Evolutionary conservation across 1,140 invertebrate species (phyloP).

Genomic region (Steinernema khuongi): DNA sequence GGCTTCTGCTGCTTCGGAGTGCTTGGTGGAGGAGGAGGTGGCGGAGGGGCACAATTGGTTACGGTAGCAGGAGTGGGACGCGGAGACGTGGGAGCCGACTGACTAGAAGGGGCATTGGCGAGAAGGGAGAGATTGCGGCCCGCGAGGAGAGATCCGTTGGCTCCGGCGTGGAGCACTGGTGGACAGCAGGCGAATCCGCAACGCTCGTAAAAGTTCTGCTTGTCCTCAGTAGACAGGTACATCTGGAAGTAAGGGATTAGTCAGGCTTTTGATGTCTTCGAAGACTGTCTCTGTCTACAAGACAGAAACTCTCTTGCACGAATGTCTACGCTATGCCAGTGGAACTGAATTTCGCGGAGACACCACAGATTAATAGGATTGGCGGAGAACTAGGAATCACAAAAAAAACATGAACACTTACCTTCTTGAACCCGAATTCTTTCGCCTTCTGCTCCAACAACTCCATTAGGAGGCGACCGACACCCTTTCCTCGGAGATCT

Average conservation of each 20-base stretch:
- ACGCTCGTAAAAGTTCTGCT: neutral
- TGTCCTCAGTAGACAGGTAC: neutral
- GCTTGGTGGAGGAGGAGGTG: neutral
- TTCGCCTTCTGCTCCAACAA: neutral
- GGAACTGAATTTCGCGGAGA: too few relatives aligned
- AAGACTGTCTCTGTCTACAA: neutral
- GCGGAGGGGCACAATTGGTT: neutral
- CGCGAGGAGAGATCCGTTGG: neutral
- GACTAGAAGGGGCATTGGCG: neutral
- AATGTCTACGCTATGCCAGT: too few relatives aligned
- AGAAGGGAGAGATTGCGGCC: neutral
- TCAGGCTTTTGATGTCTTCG: neutral
- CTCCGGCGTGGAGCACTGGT: neutral
- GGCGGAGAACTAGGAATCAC: too few relatives aligned
- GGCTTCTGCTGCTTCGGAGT: neutral
- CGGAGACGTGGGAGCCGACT: neutral
- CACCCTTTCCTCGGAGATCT: neutral
- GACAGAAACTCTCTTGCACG: too few relatives aligned
- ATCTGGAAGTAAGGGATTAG: neutral
- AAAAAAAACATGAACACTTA: neutral
- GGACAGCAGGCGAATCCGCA: neutral
- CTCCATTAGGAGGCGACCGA: neutral
- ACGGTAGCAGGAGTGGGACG: neutral
- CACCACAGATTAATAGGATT: too few relatives aligned
- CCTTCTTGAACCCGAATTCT: neutral